Evolutionary conservation across 2,888 invertebrate species (phyloP).

Genomic region (Argyra leucocephala): DNA sequence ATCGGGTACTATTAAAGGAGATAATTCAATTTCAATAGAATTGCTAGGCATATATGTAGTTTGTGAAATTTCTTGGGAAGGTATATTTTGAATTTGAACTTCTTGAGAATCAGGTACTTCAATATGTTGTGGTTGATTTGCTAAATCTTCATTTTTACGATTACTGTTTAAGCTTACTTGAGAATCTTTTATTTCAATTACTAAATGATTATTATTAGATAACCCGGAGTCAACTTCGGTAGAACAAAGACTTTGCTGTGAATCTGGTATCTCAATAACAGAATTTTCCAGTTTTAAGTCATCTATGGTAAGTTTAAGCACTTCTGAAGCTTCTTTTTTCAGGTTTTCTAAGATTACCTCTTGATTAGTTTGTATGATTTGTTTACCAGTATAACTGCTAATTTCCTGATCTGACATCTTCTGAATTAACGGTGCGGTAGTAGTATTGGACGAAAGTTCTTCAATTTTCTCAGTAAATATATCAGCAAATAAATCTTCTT

Average conservation of each 20-base stretch:
- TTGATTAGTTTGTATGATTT: constrained; percentile 7
- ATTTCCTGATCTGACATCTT: constrained; percentile 16
- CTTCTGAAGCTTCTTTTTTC: constrained; percentile 30
- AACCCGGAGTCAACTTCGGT: constrained; percentile 26
- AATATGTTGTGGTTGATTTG: not conserved
- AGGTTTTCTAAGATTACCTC: constrained; percentile 29
- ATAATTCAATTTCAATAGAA: no score
- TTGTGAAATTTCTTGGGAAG: no score
- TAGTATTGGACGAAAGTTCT: no score
- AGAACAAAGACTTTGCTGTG: constrained; percentile 10
- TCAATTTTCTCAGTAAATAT: constrained; percentile 46
- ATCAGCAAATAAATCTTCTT: constrained; percentile 66
- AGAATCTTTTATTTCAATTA: not conserved
- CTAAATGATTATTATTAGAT: not conserved
- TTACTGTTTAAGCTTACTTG: not conserved
- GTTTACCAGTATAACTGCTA: not conserved
- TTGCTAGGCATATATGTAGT: no score
- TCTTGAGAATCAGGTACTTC: not conserved
- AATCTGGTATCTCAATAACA: constrained; percentile 30
- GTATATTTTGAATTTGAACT: no score
- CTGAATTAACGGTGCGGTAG: not conserved
- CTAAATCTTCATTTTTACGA: no score
- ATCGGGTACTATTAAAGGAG: no score
- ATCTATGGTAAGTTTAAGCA: constrained; percentile 32
- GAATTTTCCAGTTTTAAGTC: constrained; percentile 30